phyloP scores from a whole-genome alignment of 1,140 invertebrate species.

The Drosophila takahashii region DNA sequence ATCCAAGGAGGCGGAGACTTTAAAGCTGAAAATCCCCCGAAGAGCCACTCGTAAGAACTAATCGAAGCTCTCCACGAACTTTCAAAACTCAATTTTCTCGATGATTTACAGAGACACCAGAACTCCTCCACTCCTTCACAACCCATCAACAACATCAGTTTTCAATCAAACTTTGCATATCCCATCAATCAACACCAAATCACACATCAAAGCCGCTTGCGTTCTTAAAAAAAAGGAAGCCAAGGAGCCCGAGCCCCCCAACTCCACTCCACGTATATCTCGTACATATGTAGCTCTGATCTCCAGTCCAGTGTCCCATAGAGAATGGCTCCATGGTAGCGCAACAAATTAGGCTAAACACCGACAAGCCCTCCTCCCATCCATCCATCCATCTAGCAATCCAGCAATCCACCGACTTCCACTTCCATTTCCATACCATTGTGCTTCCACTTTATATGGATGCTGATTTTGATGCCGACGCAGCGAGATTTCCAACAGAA shows the following conservation, averaged over 20 bases:
- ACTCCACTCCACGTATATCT: neutral
- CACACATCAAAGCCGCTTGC: slow-evolving; percentile 67
- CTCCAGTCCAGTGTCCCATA: neutral
- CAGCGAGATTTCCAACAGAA: slow-evolving; percentile 11
- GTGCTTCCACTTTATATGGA: slow-evolving; percentile 6
- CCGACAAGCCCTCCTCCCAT: slow-evolving; percentile 13
- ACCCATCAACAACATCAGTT: slow-evolving; percentile 41
- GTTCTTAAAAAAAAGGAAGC: slow-evolving; percentile 49
- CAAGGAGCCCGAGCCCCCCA: slow-evolving; percentile 11
- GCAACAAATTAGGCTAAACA: slow-evolving; percentile 75
- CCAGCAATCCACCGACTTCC: neutral
- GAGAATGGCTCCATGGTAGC: slow-evolving; percentile 24
- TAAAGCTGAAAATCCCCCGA: neutral
- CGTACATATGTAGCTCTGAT: neutral
- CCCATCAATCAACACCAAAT: slow-evolving; percentile 66
- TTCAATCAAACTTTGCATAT: slow-evolving; percentile 78
- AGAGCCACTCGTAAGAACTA: neutral
- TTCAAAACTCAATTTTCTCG: slow-evolving; percentile 59
- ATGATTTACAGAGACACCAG: slow-evolving; percentile 58
- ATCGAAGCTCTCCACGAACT: slow-evolving; percentile 10
- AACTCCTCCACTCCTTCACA: neutral
- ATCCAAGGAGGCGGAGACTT: slow-evolving; percentile 1
- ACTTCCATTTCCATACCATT: neutral
- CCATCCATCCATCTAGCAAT: too few relatives aligned
- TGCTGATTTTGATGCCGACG: slow-evolving; percentile 9